Percentiles rank a stretch among this genome's conserved stretches.
Evolutionary conservation across 1,140 invertebrate genomes (phyloP).

Genomic region (Colletes gigas): DNA sequence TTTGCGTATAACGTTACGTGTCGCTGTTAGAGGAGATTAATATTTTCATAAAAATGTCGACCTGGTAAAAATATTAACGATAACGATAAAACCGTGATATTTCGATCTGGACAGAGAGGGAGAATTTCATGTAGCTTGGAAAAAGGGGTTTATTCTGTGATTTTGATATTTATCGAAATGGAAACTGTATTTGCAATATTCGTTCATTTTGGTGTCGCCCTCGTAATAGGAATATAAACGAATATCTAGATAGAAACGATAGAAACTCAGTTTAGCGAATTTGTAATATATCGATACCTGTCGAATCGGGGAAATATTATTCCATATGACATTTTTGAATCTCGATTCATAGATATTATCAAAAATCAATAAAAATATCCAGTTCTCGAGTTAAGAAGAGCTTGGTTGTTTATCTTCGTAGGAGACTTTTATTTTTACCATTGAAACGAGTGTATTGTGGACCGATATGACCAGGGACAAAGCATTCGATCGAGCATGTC

Average conservation of each 20-base stretch:
- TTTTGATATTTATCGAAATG: not conserved
- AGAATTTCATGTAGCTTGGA: not conserved
- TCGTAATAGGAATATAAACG: constrained; percentile 1
- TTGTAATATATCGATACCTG: no score
- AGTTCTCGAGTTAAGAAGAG: no score
- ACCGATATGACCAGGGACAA: no score
- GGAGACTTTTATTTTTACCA: no score
- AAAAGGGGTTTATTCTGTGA: not conserved
- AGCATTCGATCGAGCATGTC: no score
- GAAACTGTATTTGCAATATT: constrained; percentile 18
- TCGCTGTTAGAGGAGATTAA: not conserved
- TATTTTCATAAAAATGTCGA: not conserved
- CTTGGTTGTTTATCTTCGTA: no score
- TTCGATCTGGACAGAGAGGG: not conserved
- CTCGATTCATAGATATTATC: no score
- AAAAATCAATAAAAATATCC: no score
- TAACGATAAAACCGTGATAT: not conserved
- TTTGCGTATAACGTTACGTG: not conserved
- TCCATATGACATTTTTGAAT: no score
- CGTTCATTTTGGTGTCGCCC: not conserved
- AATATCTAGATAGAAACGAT: not conserved
- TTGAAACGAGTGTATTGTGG: no score
- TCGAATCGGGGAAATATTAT: no score
- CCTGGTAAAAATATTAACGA: not conserved
- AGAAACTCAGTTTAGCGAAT: not conserved